These are phyloP conservation scores for Halictus ligatus DNA, from an alignment of 2,888 invertebrate genomes.

Conservation along the genomic window DNA sequence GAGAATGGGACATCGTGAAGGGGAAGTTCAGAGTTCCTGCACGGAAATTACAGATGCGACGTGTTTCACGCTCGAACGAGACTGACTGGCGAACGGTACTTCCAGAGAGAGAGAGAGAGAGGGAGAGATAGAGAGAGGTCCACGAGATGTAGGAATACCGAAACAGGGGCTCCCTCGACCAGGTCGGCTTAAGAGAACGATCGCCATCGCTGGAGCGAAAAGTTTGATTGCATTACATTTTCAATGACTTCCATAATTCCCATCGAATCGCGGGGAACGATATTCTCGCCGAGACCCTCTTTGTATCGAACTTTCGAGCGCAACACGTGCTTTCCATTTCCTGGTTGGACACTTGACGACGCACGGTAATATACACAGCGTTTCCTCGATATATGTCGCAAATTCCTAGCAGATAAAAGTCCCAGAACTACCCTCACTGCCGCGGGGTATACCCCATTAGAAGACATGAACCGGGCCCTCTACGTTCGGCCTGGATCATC, in stretches of 20 bases:
- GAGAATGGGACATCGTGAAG: conserved; percentile 48
- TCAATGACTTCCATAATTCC: conserved; percentile 32
- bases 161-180: conserved; percentile 38
- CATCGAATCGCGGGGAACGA: conserved; percentile 17
- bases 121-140: neutral
- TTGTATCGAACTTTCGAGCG: too few species aligned
- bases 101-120: conserved; percentile 17
- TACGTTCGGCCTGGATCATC: too few species aligned
- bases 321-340: too few species aligned
- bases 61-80: conserved; percentile 70
- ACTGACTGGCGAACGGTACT: conserved; percentile 58
- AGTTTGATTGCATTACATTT: conserved; percentile 37
- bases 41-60: conserved; percentile 73
- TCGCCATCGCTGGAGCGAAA: conserved; percentile 37
- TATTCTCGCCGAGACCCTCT: neutral
- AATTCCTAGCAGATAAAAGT: too few species aligned
- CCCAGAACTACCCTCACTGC: too few species aligned
- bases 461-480: too few species aligned
- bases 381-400: too few species aligned
- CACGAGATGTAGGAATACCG: conserved; percentile 35
- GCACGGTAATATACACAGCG: too few species aligned
- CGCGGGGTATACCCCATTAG: too few species aligned
- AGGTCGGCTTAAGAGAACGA: conserved; percentile 43
- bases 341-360: too few species aligned
- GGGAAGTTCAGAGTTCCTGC: conserved; percentile 63